Evolutionary conservation across 2,888 invertebrate genomes (phyloP), one percentile per base, ranked within the genome.

Genomic region (Cordilura impudica): DNA sequence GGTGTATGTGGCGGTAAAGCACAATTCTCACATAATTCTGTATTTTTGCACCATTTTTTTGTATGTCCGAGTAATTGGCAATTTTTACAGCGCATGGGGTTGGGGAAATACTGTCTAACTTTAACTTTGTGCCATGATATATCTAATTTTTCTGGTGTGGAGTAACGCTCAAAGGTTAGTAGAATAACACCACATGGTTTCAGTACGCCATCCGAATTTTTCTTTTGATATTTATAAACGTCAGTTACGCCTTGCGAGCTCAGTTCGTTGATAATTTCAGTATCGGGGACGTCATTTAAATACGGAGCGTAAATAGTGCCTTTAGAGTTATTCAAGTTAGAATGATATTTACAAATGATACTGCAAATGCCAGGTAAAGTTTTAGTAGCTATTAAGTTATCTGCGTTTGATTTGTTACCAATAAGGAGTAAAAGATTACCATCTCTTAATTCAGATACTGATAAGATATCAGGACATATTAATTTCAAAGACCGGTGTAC

Each of bases 61-160:
- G 78, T 78, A n/a, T 67, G 78, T 7, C 72, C 72, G 6, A 73
- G 43, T 2, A 8, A 7, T 58, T 73, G 72, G 12, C 73, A 74
- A 10, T 7, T 47, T 45, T 74, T 65, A 12, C 78, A 70, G 1
- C 60, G 49, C 73, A 74, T 73, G 3, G 78, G 65, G 16, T 74
- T 78, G 2, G 67, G 74, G 5, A 65, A 35, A 10, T 47, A 65
- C 4, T 12, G 58, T 10, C 67, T n/a, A 3, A 69, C 65, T 56
- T 54, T 53, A 7, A 56, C 54, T 8, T 54, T 65, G 7, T 56
- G 53, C 67, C 66, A 58, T 12, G 58, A 56, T 2, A 58, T 49
- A 4, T 66, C 35, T 12, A 72, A 21, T 47, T 47, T 47, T 26
- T 45, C 51, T 12, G 35, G n/a, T n/a, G n/a, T n/a, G n/a, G n/a